phyloP scores from a whole-genome alignment of 37 sponge, comb jelly and placozoan genomes.

The Axinella damicornis region DNA sequence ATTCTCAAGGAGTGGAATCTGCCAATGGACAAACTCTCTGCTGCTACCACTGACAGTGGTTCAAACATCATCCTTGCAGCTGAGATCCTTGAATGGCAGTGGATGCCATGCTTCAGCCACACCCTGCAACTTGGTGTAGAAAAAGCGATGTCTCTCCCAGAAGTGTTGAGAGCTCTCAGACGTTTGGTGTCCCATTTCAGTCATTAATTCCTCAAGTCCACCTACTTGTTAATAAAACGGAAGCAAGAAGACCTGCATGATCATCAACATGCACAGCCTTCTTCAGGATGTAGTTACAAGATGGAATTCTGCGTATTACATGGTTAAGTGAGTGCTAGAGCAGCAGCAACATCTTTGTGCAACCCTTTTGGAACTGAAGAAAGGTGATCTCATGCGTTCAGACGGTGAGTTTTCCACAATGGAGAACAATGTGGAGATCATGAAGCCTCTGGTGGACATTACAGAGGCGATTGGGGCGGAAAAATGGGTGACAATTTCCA shows the following conservation, averaged over 20 bases:
- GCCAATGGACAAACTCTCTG: background rate
- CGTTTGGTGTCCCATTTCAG: conserved; percentile 29
- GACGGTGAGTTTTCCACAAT: conserved; percentile 19
- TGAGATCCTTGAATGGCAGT: background rate
- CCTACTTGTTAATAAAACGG: no score
- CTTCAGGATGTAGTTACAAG: no score
- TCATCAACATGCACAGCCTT: no score
- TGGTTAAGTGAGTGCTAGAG: conserved; percentile 26
- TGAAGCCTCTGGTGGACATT: conserved; percentile 32
- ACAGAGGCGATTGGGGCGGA: conserved; percentile 31
- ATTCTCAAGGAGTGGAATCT: conserved; percentile 29
- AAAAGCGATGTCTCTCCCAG: background rate
- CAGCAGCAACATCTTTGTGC: conserved; percentile 43
- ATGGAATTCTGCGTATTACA: conserved; percentile 52
- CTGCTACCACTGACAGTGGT: conserved; percentile 36
- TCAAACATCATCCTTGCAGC: conserved; percentile 1
- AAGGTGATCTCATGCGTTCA: conserved; percentile 38
- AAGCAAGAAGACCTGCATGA: no score
- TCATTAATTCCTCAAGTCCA: no score
- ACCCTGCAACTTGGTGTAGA: conserved; percentile 27
- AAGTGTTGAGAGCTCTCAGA: conserved; percentile 18
- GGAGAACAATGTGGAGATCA: conserved; percentile 18
- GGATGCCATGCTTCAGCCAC: conserved; percentile 31
- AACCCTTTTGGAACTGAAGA: conserved; percentile 26
- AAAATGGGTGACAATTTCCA: conserved; percentile 51